phyloP scores from a whole-genome alignment of 2,888 invertebrate genomes.

The Phrixothrix hirtus region DNA sequence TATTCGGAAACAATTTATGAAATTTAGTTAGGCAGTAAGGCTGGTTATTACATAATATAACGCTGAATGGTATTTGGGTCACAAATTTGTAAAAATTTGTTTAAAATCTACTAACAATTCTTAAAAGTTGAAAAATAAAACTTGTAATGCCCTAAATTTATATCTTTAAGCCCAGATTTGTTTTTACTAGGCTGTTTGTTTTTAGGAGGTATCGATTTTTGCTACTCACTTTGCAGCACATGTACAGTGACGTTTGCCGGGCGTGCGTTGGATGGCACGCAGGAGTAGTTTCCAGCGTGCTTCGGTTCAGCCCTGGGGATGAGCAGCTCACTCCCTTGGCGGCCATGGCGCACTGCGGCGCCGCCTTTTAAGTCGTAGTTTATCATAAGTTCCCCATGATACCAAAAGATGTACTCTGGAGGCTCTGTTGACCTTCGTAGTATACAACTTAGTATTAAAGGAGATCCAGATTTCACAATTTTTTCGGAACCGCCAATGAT shows the following conservation, averaged over 20 bases:
- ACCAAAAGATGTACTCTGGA: slow-evolving; percentile 79
- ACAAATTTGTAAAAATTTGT: too few relatives aligned
- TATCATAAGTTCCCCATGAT: slow-evolving; percentile 82
- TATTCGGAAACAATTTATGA: too few relatives aligned
- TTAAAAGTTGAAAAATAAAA: too few relatives aligned
- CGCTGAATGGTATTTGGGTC: too few relatives aligned
- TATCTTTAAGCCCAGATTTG: too few relatives aligned
- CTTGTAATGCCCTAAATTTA: too few relatives aligned
- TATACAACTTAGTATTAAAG: slow-evolving; percentile 71
- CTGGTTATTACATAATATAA: too few relatives aligned
- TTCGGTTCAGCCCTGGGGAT: slow-evolving; percentile 59
- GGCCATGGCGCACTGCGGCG: slow-evolving; percentile 59
- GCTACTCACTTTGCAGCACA: slow-evolving; percentile 51
- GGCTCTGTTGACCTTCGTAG: slow-evolving; percentile 69
- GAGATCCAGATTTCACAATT: slow-evolving; percentile 72
- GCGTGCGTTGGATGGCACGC: slow-evolving; percentile 77
- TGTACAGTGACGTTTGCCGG: slow-evolving; percentile 76
- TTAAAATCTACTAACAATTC: too few relatives aligned
- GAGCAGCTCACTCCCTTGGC: slow-evolving; percentile 58
- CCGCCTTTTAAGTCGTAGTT: slow-evolving; percentile 75
- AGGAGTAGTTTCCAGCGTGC: slow-evolving; percentile 81
- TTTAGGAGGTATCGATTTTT: slow-evolving; percentile 24
- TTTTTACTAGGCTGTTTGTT: too few relatives aligned
- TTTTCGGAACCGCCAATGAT: slow-evolving; percentile 72
- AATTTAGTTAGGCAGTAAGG: too few relatives aligned